Conservation (phyloP, 2,888 invertebrate species). For the Epistrophella euchroma region DNA sequence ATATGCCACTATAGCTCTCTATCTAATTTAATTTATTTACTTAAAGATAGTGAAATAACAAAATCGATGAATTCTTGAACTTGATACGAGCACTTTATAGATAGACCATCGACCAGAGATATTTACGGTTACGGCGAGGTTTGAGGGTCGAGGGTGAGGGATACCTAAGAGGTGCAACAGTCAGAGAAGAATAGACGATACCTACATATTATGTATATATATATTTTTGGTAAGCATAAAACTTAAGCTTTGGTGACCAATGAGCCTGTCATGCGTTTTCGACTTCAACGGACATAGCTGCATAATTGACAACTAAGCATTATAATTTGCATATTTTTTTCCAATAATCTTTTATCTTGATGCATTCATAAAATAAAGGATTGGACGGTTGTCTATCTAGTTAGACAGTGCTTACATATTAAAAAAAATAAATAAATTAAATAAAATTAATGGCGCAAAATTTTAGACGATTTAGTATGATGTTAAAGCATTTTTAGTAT, state of each 20-base stretch:
- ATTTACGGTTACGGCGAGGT: neutral
- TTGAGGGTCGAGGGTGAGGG: neutral
- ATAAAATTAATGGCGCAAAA: too few species aligned
- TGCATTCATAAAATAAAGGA: too few species aligned
- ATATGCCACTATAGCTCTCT: neutral
- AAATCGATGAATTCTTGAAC: slow-evolving; percentile 74
- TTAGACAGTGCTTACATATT: too few species aligned
- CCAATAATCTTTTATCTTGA: too few species aligned
- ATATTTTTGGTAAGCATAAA: neutral
- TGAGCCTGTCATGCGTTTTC: neutral
- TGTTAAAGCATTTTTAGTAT: too few species aligned
- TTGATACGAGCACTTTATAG: slow-evolving; percentile 55
- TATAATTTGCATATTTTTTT: neutral
- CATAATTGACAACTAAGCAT: neutral
- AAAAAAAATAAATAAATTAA: too few species aligned
- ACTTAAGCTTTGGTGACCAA: neutral
- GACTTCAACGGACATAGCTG: neutral
- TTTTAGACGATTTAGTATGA: too few species aligned
- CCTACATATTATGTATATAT: too few species aligned
- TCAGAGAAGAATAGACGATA: slow-evolving; percentile 13
- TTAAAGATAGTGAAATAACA: slow-evolving; percentile 66
- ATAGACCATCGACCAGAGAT: slow-evolving; percentile 7
- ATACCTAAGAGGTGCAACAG: slow-evolving; percentile 56
- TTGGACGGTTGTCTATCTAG: too few species aligned
- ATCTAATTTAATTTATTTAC: slow-evolving; percentile 71